Evolutionary conservation across 2,113 vertebrate genomes (phyloP).

Genomic region (Ondatra zibethicus): DNA sequence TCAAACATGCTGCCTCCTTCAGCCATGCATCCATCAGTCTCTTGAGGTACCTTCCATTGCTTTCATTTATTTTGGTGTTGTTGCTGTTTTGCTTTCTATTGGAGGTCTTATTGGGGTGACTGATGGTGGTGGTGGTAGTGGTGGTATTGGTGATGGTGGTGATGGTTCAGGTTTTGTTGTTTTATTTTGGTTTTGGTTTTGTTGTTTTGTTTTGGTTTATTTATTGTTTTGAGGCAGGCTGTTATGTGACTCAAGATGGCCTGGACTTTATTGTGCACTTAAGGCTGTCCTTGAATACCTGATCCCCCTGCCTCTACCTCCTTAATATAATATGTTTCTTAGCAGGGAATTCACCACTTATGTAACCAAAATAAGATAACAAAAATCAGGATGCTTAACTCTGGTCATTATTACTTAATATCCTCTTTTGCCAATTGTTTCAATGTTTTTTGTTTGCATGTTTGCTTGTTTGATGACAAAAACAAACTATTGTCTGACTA

Average conservation of each 20-base stretch:
- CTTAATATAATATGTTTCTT: neutral
- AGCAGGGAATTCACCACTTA: neutral
- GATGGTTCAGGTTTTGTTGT: neutral
- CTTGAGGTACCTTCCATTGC: neutral
- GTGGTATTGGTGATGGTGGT: neutral
- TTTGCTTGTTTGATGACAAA: neutral
- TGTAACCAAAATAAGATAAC: neutral
- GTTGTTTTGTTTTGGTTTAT: neutral
- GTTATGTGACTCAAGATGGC: neutral
- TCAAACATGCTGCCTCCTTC: neutral
- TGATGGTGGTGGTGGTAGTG: neutral
- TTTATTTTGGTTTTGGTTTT: neutral
- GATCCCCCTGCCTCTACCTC: neutral
- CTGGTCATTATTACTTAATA: neutral
- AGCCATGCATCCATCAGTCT: neutral
- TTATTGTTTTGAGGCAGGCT: neutral
- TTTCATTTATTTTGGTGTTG: neutral
- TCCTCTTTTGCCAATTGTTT: neutral
- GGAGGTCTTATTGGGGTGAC: neutral
- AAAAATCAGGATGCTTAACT: neutral
- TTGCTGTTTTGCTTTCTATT: neutral
- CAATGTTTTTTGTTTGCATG: neutral
- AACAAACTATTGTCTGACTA: neutral
- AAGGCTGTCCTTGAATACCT: neutral
- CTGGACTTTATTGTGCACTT: neutral